Percentiles rank a stretch among this genome's conserved stretches.
phyloP scores from a whole-genome alignment of 2,888 invertebrate species.

The Chrysolina oricalcia region DNA sequence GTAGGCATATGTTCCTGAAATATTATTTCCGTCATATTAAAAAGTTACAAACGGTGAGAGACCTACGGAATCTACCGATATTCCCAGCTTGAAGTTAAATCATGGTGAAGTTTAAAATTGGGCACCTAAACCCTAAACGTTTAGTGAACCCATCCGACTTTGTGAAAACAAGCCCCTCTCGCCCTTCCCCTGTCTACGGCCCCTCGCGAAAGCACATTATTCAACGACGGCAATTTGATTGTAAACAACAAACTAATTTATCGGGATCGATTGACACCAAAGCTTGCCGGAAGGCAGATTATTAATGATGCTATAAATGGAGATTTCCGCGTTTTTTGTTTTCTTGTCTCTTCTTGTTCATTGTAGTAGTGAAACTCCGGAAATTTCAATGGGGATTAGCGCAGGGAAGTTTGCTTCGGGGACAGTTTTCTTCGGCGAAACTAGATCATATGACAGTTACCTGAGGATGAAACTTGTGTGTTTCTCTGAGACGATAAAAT shows the following conservation, averaged over 20 bases:
- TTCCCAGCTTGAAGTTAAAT: too few species aligned
- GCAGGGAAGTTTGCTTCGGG: too few species aligned
- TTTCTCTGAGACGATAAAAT: too few species aligned
- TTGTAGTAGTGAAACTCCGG: background rate
- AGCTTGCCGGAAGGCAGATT: slow-evolving; percentile 8
- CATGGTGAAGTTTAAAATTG: too few species aligned
- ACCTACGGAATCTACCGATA: too few species aligned
- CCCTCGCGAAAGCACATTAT: background rate
- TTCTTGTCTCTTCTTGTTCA: slow-evolving; percentile 6
- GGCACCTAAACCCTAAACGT: too few species aligned
- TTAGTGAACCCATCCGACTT: background rate
- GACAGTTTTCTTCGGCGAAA: too few species aligned
- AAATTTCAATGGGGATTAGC: background rate
- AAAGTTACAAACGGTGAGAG: too few species aligned
- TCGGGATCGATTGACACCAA: slow-evolving; percentile 40
- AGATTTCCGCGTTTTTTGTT: slow-evolving; percentile 27
- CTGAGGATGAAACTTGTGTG: too few species aligned
- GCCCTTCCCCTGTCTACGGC: background rate
- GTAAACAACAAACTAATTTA: slow-evolving; percentile 44
- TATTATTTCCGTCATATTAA: too few species aligned
- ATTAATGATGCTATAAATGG: slow-evolving; percentile 28
- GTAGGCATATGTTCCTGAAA: too few species aligned
- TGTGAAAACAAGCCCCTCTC: background rate
- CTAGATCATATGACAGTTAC: too few species aligned
- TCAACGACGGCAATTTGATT: slow-evolving; percentile 33